phyloP scores from a whole-genome alignment of 2,797 vertebrate genomes.

The Acanthurus leucopareius region DNA sequence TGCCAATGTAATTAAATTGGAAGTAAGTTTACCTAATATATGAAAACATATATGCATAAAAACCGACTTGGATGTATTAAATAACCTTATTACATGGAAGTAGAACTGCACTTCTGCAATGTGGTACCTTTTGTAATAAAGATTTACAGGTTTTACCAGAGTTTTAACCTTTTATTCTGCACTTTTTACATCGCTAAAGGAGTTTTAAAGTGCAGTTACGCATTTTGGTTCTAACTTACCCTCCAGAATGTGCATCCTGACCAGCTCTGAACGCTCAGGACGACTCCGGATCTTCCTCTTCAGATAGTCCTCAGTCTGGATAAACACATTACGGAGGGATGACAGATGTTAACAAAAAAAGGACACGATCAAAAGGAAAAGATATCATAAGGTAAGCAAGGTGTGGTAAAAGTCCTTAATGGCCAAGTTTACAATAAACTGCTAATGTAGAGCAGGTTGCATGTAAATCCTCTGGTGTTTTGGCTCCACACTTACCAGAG shows the following conservation, averaged over 20 bases:
- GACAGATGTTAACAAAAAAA: not conserved
- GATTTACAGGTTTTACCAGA: not conserved
- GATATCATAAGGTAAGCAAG: not conserved
- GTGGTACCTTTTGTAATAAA: constrained; percentile 13
- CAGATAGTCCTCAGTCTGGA: constrained; percentile 96
- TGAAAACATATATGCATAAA: not conserved
- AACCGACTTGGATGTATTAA: not conserved
- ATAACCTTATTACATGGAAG: not conserved
- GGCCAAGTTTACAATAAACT: not conserved
- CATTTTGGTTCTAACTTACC: constrained; percentile 79
- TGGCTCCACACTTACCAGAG: not conserved
- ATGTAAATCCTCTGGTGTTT: not conserved
- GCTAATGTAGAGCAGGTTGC: not conserved
- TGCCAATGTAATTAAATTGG: too few relatives aligned
- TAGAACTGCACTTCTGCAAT: not conserved
- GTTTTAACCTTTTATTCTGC: not conserved
- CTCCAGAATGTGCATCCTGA: constrained; percentile 99
- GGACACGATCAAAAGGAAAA: not conserved
- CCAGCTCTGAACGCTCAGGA: constrained; percentile 95
- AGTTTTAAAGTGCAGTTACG: not conserved
- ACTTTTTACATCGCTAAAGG: not conserved
- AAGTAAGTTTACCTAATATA: too few relatives aligned
- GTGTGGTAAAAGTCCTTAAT: not conserved
- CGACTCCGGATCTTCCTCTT: constrained; percentile 97
- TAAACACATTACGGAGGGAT: not conserved